Percentiles rank a stretch among this genome's conserved stretches.
Evolutionary conservation across 2,888 invertebrate species (phyloP).

Genomic region (Chymomyza procnemis): DNA sequence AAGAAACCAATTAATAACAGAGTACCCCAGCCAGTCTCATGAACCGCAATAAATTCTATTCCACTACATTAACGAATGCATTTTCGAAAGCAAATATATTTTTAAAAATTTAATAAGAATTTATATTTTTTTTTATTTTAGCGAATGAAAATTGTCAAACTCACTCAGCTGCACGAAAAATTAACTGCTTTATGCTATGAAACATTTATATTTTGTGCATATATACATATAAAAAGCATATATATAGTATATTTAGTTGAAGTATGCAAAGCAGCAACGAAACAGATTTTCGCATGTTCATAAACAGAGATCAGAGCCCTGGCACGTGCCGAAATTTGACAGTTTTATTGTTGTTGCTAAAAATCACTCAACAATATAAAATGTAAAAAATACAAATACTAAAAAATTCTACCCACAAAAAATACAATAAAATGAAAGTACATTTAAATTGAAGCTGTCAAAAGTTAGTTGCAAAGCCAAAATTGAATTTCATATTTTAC

Average conservation of each 20-base stretch:
- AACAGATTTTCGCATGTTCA: not conserved
- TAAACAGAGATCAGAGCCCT: not conserved
- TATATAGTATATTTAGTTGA: constrained; percentile 2
- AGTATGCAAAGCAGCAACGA: constrained; percentile 8
- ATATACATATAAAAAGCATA: no score
- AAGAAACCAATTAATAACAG: no score
- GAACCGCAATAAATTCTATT: no score
- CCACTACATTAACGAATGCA: no score
- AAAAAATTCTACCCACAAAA: not conserved
- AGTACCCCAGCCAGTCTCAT: no score
- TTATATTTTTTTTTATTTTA: not conserved
- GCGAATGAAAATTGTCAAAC: not conserved
- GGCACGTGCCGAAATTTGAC: not conserved
- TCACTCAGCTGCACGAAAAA: not conserved
- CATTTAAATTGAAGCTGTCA: not conserved
- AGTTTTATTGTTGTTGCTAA: not conserved
- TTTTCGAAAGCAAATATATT: not conserved
- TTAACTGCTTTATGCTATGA: not conserved
- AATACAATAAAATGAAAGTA: not conserved
- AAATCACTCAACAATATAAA: constrained; percentile 5
- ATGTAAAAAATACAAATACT: not conserved
- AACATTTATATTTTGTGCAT: no score
- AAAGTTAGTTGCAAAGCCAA: not conserved
- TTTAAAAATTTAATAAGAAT: not conserved
- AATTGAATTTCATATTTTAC: not conserved